Evolutionary conservation across 35 echinoderm and acorn worm genomes (phyloP).

Genomic region (Apostichopus japonicus): DNA sequence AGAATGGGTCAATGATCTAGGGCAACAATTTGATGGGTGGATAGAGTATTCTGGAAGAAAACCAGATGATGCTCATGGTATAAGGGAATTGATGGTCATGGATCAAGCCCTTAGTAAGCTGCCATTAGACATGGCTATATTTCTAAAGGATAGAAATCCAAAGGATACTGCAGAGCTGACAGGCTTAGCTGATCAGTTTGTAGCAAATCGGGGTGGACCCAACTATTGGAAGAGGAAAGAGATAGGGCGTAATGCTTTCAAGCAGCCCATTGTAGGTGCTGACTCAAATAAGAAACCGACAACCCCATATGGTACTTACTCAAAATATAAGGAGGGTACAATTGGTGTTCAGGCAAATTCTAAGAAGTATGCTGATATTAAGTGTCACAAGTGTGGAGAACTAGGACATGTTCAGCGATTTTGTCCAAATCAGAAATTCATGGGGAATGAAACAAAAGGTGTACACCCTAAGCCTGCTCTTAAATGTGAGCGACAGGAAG

Average conservation of each 20-base stretch:
- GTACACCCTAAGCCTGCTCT: neutral
- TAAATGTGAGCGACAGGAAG: neutral
- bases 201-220: neutral
- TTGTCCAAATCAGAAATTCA: neutral
- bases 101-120: neutral
- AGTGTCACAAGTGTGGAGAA: neutral
- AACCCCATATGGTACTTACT: no score
- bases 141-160: neutral
- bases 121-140: neutral
- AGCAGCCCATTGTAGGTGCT: no score
- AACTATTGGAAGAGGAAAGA: neutral
- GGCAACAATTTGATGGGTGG: neutral
- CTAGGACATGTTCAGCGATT: neutral
- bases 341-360: neutral
- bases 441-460: neutral
- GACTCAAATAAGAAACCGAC: no score
- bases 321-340: neutral
- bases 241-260: no score
- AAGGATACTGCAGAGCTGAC: neutral
- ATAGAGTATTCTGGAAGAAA: neutral
- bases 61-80: conserved; percentile 10
- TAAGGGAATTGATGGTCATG: conserved; percentile 18
- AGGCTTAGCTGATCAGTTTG: neutral
- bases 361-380: neutral
- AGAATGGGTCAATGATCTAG: conserved; percentile 13